Percentiles rank a stretch among this genome's conserved stretches.
phyloP scores from a whole-genome alignment of 2,113 vertebrate species.

The Charina bottae region DNA sequence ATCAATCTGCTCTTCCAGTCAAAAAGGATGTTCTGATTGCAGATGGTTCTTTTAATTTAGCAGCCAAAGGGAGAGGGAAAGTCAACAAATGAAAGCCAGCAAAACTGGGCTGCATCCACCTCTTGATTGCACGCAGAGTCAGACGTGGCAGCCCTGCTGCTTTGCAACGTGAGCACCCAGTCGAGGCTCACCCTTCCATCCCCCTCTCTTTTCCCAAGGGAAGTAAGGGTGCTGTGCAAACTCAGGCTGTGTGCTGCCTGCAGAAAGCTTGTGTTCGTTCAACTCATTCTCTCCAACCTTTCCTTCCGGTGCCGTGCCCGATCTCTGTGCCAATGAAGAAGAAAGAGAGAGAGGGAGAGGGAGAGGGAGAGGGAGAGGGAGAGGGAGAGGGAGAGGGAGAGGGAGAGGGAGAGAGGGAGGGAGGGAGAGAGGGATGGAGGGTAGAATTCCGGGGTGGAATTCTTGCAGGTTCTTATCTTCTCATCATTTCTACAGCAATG shows the following conservation, averaged over 20 bases:
- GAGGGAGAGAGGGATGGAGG: too few species aligned
- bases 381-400: not conserved
- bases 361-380: not conserved
- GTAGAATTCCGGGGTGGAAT: not conserved
- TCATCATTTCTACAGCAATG: not conserved
- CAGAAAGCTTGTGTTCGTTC: not conserved
- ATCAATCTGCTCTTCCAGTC: not conserved
- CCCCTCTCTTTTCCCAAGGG: not conserved
- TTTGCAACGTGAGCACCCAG: not conserved
- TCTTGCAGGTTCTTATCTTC: not conserved
- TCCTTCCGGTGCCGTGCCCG: not conserved
- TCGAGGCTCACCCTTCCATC: not conserved
- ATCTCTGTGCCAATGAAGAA: not conserved
- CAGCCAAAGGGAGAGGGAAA: not conserved
- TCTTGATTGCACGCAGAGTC: not conserved
- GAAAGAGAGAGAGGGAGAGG: not conserved
- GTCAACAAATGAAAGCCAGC: not conserved
- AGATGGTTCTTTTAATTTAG: conserved; percentile 4
- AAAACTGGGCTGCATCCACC: not conserved
- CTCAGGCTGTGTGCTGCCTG: not conserved
- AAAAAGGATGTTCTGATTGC: not conserved
- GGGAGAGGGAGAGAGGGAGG: not conserved
- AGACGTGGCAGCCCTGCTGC: not conserved
- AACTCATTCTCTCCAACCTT: not conserved
- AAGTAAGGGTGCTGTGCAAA: not conserved